Conservation (phyloP, 1,140 invertebrate genomes). For the Heliconius congener region DNA sequence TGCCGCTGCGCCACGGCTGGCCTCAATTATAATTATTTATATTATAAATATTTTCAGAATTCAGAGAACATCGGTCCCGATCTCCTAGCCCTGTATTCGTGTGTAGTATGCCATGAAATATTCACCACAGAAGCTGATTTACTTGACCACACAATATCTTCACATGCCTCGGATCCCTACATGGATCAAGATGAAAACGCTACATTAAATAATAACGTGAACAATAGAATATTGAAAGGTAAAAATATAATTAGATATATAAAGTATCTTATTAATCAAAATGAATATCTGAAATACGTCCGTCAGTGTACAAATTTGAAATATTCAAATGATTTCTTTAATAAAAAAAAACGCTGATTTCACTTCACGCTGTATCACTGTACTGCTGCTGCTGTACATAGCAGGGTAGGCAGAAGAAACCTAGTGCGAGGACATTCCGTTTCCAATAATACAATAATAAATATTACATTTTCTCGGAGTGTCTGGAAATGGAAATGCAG, state of each 20-base stretch:
- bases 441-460: too few species aligned
- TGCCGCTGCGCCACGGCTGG: too few species aligned
- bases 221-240: not conserved
- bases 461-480: too few species aligned
- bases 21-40: not conserved
- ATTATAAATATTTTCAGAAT: constrained; percentile 47
- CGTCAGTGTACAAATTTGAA: not conserved
- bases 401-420: too few species aligned
- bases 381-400: too few species aligned
- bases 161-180: constrained; percentile 56
- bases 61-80: constrained; percentile 53
- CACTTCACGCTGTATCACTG: too few species aligned
- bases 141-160: constrained; percentile 68
- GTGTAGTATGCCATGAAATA: constrained; percentile 71
- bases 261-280: too few species aligned
- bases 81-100: constrained; percentile 66
- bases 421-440: too few species aligned
- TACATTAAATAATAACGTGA: constrained; percentile 5
- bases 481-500: too few species aligned
- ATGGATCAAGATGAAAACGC: constrained; percentile 31
- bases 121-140: constrained; percentile 72
- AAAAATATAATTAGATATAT: not conserved
- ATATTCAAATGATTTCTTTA: not conserved
- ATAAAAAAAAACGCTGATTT: too few species aligned
- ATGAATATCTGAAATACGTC: too few species aligned